Evolutionary conservation across 2,888 invertebrate genomes (phyloP), one percentile per base, ranked within the genome.

Genomic region (Amiota communis): DNA sequence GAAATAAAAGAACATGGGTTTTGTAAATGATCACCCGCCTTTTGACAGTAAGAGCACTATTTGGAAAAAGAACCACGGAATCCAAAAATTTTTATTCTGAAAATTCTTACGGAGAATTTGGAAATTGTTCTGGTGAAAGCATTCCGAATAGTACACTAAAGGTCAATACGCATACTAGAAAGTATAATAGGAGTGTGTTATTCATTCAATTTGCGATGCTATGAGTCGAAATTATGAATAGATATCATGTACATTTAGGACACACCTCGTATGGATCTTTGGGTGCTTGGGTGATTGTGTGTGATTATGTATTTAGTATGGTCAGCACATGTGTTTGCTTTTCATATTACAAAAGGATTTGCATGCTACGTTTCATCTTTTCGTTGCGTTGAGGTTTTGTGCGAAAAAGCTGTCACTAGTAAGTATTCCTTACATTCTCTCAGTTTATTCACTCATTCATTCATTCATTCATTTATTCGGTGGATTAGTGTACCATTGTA

Each of bases 321-420:
- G 67, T 68, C 67, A 68, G 53, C 67, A 68, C 67, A 68, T 53
- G 67, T 75, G 70, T 77, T 77, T 76, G 70, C 65, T 71, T 71
- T 71, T 64, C 74, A 74, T 72, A 75, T 77, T 75, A 77, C 76
- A 78, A 78, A 77, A 75, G 77, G 77, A 78, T 78, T 80, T 78
- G 79, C 79, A 80, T 77, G 78, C 76, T 73, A 77, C 76, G 77
- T 74, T 77, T 51, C 71, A 71, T 63, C 61, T 61, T 71, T 63
- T 63, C 71, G 71, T 71, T 63, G 71, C 71, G 71, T 71, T 63
- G 71, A 64, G 71, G 56, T 51, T 63, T 70, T 59, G 15, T 57
- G 46, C 47, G 47, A 57, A 23, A 47, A 46, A 20, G 46, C 57
- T 70, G 57, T 56, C 70, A 70, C 56, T 70, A 46, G 70, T 59